These are phyloP conservation scores for Drosophila rellima DNA, from an alignment of 2,888 invertebrate species.

Conservation along the genomic window DNA sequence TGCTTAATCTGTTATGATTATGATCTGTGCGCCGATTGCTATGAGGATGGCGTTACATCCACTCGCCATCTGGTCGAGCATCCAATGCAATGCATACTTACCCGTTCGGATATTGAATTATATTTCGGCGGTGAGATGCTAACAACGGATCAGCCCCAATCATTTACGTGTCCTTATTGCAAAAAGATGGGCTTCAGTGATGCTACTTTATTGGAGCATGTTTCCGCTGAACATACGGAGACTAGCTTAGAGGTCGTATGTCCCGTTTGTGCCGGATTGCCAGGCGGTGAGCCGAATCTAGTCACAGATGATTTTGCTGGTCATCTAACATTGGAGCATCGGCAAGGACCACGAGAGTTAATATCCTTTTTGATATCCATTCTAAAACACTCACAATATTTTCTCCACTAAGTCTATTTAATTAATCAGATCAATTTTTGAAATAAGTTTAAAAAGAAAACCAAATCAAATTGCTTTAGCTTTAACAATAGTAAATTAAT, in stretches of 20 bases:
- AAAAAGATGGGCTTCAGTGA: constrained; percentile 98
- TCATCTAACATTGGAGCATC: constrained; percentile 97
- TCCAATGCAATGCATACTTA: constrained; percentile 99
- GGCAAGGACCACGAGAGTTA: constrained; percentile 94
- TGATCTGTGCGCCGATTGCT: constrained; percentile 98
- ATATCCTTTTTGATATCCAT: constrained; percentile 95
- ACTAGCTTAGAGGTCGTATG: constrained; percentile 98
- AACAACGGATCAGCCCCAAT: constrained; percentile 96
- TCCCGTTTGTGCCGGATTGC: constrained; percentile 98
- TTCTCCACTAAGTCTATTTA: background rate
- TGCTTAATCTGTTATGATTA: constrained; percentile 99
- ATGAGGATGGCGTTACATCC: constrained; percentile 95
- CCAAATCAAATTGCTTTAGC: background rate
- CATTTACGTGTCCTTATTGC: constrained; percentile 99
- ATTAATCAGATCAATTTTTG: background rate
- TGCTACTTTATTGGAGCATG: constrained; percentile 95
- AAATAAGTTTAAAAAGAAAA: background rate
- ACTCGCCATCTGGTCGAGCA: constrained; percentile 98
- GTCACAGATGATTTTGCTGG: constrained; percentile 99
- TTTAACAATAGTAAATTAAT: background rate
- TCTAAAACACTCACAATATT: constrained; percentile 75
- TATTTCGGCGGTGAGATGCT: constrained; percentile 98
- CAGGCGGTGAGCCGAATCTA: constrained; percentile 98
- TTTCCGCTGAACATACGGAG: constrained; percentile 96
- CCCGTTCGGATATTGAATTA: constrained; percentile 97